Evolutionary conservation across 2,797 vertebrate species (phyloP).

Genomic region (Lagorchestes hirsutus): DNA sequence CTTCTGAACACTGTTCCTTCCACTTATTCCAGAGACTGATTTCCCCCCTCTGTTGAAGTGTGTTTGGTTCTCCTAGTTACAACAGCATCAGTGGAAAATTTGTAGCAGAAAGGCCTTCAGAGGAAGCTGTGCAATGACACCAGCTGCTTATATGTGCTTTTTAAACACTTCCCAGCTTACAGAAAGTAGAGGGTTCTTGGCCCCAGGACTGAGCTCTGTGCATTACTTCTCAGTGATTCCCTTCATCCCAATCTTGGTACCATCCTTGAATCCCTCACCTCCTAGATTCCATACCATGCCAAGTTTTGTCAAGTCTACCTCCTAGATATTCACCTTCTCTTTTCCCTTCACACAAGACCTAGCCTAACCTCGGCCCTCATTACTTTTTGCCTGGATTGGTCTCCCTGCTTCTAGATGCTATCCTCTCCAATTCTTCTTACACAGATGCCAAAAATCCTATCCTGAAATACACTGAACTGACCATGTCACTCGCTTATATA

Average conservation of each 20-base stretch:
- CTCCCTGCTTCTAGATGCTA: not conserved
- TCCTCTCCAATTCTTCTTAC: not conserved
- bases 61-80: not conserved
- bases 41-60: not conserved
- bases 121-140: not conserved
- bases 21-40: not conserved
- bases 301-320: not conserved
- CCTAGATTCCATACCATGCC: not conserved
- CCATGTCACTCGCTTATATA: not conserved
- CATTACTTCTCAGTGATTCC: too few relatives aligned
- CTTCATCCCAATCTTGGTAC: too few relatives aligned
- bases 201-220: too few relatives aligned
- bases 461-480: not conserved
- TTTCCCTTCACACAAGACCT: not conserved
- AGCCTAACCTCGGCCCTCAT: not conserved
- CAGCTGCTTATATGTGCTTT: not conserved
- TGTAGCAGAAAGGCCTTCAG: too few relatives aligned
- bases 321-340: not conserved
- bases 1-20: not conserved
- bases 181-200: too few relatives aligned
- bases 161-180: not conserved
- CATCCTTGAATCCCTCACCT: too few relatives aligned
- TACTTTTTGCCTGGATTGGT: not conserved
- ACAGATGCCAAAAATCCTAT: not conserved
- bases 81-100: not conserved